A percentile compares a stretch with the other conserved stretches of the same genome.
These are phyloP conservation scores for Pica pica DNA, from an alignment of 2,113 vertebrate species.

Conservation along the genomic window DNA sequence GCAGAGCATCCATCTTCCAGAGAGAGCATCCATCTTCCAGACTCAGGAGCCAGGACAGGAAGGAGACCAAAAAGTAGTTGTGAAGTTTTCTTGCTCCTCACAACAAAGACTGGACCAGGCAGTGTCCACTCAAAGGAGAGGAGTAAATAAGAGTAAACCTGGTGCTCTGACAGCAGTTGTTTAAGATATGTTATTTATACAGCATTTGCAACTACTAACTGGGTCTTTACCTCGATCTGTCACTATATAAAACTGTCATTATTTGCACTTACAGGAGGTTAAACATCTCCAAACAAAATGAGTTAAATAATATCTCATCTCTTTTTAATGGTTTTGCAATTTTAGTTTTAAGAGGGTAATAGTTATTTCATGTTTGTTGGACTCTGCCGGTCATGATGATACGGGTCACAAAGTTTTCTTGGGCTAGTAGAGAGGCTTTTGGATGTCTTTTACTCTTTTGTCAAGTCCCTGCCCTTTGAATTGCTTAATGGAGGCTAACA, in stretches of 20 bases:
- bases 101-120: neutral
- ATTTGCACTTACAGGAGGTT: neutral
- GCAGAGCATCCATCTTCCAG: too few relatives aligned
- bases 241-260: neutral
- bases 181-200: neutral
- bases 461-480: neutral
- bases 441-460: neutral
- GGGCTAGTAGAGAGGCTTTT: neutral
- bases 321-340: neutral
- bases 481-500: neutral
- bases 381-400: neutral
- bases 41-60: neutral
- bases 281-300: neutral
- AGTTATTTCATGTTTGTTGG: neutral
- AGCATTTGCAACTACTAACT: neutral
- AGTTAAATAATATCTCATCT: rapidly evolving
- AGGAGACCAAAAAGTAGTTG: neutral
- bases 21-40: neutral
- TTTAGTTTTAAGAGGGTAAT: neutral
- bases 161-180: neutral
- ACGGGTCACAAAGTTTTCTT: neutral
- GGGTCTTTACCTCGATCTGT: neutral
- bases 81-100: neutral
- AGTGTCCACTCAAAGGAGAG: neutral
- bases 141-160: neutral